Evolutionary conservation across 2,888 invertebrate species (phyloP).

Genomic region (Euproctis similis): DNA sequence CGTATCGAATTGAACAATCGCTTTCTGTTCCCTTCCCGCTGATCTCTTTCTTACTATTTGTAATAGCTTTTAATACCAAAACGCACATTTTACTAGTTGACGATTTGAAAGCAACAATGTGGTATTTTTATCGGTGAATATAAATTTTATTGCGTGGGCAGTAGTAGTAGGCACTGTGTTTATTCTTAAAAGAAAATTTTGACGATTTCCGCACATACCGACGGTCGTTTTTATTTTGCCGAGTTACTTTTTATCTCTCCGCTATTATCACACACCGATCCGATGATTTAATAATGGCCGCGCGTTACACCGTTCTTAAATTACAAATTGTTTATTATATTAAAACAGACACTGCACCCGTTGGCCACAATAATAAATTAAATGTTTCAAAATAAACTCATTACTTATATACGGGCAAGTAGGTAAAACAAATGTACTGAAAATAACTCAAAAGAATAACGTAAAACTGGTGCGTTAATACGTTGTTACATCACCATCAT

Average conservation of each 20-base stretch:
- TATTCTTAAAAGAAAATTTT: constrained; percentile 43
- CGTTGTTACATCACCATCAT: constrained; percentile 7
- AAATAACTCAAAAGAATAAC: constrained; percentile 13
- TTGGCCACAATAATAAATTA: constrained; percentile 17
- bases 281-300: constrained; percentile 29
- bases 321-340: constrained; percentile 11
- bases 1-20: too few species aligned
- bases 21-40: too few species aligned
- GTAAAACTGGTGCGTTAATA: constrained; percentile 8
- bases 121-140: constrained; percentile 62
- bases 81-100: constrained; percentile 35
- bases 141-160: constrained; percentile 66
- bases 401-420: constrained; percentile 6
- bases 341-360: constrained; percentile 12
- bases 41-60: too few species aligned
- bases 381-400: constrained; percentile 10
- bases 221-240: constrained; percentile 13
- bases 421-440: constrained; percentile 10
- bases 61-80: too few species aligned
- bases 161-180: constrained; percentile 42
- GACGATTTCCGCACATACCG: constrained; percentile 25
- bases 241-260: constrained; percentile 6
- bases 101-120: constrained; percentile 47
- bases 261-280: constrained; percentile 25
- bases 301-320: constrained; percentile 17